Conservation (phyloP, 2,888 invertebrate species). For the Aspidiotus rigidus region DNA sequence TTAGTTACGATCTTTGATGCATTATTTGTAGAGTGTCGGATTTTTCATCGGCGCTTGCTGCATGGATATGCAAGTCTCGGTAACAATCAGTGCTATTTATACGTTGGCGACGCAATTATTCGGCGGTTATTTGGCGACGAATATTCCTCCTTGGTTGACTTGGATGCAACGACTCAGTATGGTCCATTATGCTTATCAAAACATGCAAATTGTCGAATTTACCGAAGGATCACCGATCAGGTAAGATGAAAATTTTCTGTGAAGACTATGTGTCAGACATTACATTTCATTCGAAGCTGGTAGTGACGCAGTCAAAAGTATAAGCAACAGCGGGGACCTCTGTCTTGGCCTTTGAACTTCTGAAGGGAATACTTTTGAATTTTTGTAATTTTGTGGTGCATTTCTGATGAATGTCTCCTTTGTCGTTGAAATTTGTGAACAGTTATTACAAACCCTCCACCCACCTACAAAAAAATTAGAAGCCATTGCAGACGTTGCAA, state of each 20-base stretch:
- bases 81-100: constrained; percentile 66
- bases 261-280: no score
- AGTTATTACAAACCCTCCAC: no score
- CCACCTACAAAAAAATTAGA: no score
- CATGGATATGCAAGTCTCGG: constrained; percentile 66
- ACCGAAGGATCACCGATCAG: constrained; percentile 57
- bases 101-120: constrained; percentile 67
- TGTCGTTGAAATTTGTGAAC: no score
- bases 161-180: constrained; percentile 67
- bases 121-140: constrained; percentile 63
- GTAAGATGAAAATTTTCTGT: constrained; percentile 46
- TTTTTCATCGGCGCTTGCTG: constrained; percentile 69
- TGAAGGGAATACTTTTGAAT: no score
- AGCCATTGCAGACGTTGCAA: no score
- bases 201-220: constrained; percentile 71
- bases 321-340: not conserved
- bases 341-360: constrained; percentile 9
- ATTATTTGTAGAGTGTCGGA: constrained; percentile 53
- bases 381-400: no score
- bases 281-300: no score
- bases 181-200: constrained; percentile 71
- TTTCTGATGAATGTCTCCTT: no score
- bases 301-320: no score
- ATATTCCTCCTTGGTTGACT: constrained; percentile 61
- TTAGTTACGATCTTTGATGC: no score